Conservation (phyloP, 2,888 invertebrate genomes). For the Gastracanthus pulcherrimus region DNA sequence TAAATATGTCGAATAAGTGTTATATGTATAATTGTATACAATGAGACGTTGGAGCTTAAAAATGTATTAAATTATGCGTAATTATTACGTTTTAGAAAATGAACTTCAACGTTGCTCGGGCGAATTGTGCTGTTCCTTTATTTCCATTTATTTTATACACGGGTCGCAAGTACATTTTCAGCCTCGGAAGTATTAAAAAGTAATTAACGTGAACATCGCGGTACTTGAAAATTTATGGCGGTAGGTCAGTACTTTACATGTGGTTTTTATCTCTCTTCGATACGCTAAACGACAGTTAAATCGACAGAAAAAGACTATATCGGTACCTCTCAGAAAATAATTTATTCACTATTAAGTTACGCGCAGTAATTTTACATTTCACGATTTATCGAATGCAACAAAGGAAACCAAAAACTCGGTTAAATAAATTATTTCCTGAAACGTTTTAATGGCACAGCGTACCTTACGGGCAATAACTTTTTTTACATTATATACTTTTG, state of each 20-base stretch:
- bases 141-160: slow-evolving; percentile 24
- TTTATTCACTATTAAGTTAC: background rate
- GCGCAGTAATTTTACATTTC: background rate
- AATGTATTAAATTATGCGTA: slow-evolving; percentile 27
- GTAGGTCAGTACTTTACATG: slow-evolving; percentile 40
- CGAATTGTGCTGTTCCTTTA: slow-evolving; percentile 12
- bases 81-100: slow-evolving; percentile 35
- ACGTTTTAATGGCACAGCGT: background rate
- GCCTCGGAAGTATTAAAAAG: slow-evolving; percentile 38
- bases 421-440: slow-evolving; percentile 3
- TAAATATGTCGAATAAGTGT: slow-evolving; percentile 26
- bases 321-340: slow-evolving; percentile 2
- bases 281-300: background rate
- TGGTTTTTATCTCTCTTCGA: background rate
- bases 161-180: slow-evolving; percentile 23
- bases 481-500: background rate
- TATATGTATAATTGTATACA: slow-evolving; percentile 52
- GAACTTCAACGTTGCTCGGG: slow-evolving; percentile 38
- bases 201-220: slow-evolving; percentile 33
- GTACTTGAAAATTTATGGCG: slow-evolving; percentile 28
- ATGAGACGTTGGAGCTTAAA: slow-evolving; percentile 48
- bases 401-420: background rate
- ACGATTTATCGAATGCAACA: background rate
- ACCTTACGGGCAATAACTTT: background rate
- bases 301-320: background rate